A percentile compares a stretch with the other conserved stretches of the same genome.
These are phyloP conservation scores for Rhizomys pruinosus DNA, from an alignment of 2,113 vertebrate genomes.

Conservation along the genomic window DNA sequence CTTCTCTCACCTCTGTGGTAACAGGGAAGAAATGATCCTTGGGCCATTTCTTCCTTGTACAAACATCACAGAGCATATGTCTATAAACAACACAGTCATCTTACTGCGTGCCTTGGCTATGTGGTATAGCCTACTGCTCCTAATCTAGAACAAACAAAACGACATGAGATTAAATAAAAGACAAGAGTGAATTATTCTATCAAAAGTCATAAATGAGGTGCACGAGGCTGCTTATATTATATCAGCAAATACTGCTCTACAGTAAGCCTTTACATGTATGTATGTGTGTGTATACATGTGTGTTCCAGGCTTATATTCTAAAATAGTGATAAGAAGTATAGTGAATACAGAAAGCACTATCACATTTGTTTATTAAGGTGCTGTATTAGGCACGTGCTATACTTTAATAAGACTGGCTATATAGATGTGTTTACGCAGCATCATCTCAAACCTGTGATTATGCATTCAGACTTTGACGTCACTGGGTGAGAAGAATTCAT, in stretches of 20 bases:
- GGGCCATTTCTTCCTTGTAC: background rate
- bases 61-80: background rate
- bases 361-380: background rate
- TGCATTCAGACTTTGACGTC: accelerated
- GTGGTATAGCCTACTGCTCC: background rate
- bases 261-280: background rate
- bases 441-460: background rate
- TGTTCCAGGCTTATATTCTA: background rate
- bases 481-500: background rate
- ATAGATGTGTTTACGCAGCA: background rate
- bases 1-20: background rate
- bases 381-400: background rate
- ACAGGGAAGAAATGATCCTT: background rate
- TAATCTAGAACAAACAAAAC: background rate
- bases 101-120: no score
- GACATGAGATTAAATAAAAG: background rate
- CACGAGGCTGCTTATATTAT: background rate
- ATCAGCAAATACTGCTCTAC: no score
- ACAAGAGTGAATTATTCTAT: background rate
- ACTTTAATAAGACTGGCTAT: background rate
- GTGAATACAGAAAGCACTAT: background rate
- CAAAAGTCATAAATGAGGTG: background rate
- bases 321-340: background rate
- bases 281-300: no score
- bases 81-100: background rate